Conservation (phyloP, 1,140 invertebrate species). For the Drosophila pectinifera region DNA sequence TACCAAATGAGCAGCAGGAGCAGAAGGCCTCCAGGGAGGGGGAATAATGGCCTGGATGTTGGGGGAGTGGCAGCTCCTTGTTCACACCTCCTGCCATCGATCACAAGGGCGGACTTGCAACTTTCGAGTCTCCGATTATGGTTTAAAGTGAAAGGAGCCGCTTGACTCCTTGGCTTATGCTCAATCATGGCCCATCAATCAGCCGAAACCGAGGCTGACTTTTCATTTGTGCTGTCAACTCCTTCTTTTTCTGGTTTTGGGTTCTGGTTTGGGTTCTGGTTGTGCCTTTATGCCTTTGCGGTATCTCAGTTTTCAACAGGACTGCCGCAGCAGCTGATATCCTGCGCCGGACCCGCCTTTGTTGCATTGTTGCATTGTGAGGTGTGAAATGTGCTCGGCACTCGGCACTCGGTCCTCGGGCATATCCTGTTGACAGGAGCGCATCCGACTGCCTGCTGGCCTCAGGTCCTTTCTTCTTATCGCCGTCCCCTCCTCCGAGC, state of each 20-base stretch:
- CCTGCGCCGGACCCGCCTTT: slow-evolving; percentile 50
- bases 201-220: slow-evolving; percentile 48
- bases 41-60: slow-evolving; percentile 15
- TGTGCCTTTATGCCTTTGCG: slow-evolving; percentile 57
- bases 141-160: slow-evolving; percentile 58
- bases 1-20: slow-evolving; percentile 64
- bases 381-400: slow-evolving; percentile 74
- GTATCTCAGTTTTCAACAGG: slow-evolving; percentile 63
- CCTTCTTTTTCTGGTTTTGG: slow-evolving; percentile 57
- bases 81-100: slow-evolving; percentile 75
- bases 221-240: slow-evolving; percentile 75
- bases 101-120: slow-evolving; percentile 63
- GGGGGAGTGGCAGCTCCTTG: slow-evolving; percentile 66
- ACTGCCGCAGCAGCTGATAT: slow-evolving; percentile 67
- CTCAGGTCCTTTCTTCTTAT: slow-evolving; percentile 55
- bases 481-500: slow-evolving; percentile 8
- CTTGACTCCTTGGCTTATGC: slow-evolving; percentile 71
- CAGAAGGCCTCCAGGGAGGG: slow-evolving; percentile 14
- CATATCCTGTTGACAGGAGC: slow-evolving; percentile 78
- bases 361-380: slow-evolving; percentile 72
- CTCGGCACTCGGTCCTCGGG: slow-evolving; percentile 73
- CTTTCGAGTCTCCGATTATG: slow-evolving; percentile 58
- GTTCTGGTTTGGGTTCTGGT: neutral
- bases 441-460: slow-evolving; percentile 58
- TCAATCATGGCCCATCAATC: slow-evolving; percentile 73